These are phyloP conservation scores for Oscheius sp. DNA, from an alignment of 2,888 invertebrate species.

Conservation along the genomic window DNA sequence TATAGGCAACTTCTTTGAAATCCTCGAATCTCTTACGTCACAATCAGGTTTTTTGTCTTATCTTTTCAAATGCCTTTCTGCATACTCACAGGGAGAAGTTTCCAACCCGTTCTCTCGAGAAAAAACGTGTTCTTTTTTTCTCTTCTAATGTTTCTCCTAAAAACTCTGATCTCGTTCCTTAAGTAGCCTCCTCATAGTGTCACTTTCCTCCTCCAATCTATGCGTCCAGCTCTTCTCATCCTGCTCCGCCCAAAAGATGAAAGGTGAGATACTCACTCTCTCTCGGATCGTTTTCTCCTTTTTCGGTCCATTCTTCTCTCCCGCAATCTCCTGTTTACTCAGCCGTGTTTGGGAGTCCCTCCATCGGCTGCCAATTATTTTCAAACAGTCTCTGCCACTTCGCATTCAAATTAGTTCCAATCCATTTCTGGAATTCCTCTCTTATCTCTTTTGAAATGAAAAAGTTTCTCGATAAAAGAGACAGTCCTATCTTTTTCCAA, in stretches of 20 bases:
- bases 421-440: no score
- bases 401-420: no score
- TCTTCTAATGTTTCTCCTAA: no score
- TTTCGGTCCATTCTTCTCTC: constrained; percentile 6
- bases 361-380: neutral
- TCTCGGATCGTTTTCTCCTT: constrained; percentile 12
- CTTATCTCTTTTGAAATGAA: no score
- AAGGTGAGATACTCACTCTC: constrained; percentile 22
- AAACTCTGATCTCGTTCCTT: no score
- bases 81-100: neutral
- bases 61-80: neutral
- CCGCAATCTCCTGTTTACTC: constrained; percentile 11
- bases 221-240: constrained; percentile 1
- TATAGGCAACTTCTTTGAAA: no score
- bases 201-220: neutral
- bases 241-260: constrained; percentile 8
- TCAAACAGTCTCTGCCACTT: constrained; percentile 3
- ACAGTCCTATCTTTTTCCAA: no score
- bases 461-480: no score
- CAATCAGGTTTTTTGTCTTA: neutral
- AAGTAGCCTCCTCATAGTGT: neutral
- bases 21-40: neutral
- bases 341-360: constrained; percentile 14
- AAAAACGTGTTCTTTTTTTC: constrained; percentile 11
- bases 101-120: neutral